Evolutionary conservation across 2,113 vertebrate genomes (phyloP).

Genomic region (Nycticorax nycticorax): DNA sequence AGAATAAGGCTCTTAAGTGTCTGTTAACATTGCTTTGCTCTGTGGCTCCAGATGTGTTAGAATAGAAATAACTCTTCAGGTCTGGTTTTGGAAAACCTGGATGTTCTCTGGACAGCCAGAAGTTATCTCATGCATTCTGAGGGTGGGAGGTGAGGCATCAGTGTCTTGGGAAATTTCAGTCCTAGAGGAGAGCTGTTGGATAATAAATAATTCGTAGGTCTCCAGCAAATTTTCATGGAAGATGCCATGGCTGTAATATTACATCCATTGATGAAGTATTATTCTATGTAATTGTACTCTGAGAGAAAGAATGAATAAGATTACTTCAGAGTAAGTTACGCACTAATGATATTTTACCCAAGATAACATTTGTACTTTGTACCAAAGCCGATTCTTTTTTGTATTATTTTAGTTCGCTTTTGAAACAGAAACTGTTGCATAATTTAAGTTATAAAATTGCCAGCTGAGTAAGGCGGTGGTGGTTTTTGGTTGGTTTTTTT

Average conservation of each 20-base stretch:
- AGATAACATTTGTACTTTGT: neutral
- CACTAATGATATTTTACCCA: neutral
- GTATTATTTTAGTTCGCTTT: neutral
- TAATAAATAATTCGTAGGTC: neutral
- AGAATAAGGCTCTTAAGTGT: neutral
- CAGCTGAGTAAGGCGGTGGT: neutral
- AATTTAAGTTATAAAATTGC: neutral
- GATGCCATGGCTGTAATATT: neutral
- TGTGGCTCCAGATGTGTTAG: neutral
- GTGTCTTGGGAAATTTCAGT: neutral
- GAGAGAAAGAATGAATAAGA: neutral
- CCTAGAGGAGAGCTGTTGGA: neutral
- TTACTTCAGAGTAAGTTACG: neutral
- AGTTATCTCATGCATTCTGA: neutral
- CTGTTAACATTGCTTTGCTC: neutral
- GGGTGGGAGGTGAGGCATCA: neutral
- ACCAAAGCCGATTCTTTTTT: neutral
- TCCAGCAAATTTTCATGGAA: neutral
- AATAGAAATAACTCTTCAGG: neutral
- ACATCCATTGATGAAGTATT: neutral
- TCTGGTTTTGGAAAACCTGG: fast-evolving
- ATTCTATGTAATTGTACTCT: neutral
- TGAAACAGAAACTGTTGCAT: neutral
- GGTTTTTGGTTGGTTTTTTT: neutral
- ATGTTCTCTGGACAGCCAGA: neutral